Base-by-base conservation (phyloP, 2,113 vertebrate species). In the Corapipo altera region DNA sequence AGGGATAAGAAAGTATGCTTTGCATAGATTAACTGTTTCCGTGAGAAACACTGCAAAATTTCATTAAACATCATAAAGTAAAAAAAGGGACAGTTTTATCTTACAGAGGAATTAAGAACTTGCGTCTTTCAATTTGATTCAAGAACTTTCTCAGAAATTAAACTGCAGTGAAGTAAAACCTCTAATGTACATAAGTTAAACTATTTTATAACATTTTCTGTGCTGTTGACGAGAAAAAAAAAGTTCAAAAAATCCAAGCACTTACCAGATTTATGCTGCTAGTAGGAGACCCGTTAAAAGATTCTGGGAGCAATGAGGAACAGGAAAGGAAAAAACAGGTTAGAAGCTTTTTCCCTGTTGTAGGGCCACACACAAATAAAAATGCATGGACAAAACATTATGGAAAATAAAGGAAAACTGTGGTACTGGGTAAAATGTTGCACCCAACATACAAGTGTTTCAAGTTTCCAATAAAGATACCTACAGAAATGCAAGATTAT, bases 271-370 rank as follows among this genome's bases (percentile, higher is more conserved):
- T 99, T 96, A 99, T 99, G 98, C 99, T 99, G 96, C 99, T 98
- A 52, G 99, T 99, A 62, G 99, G 99, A 89, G 99, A 99, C 15
- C 99, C 99, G 75, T 99, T 99, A 96, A 99, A 99, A 69, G 99
- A 99, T 94, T 99, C 99, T 99, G 92, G 51, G 33, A 92, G 10
- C 30, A 89, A 33, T 14, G 20, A 88, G 11, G 17, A 88, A 84
- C 11, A 35, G 46, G 27, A 75, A 95, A 97, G 77, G 15, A 64
- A 94, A 97, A 92, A 88, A 66, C 10, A 96, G n/a, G 22, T 98
- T 71, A 97, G 44, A 91, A 94, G 67, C 91, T 48, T 61, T 57
- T 32, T 57, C 54, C n/a, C 41, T 21, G 81, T 26, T 4, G 44
- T 24, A 93, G 19, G n/a, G 59, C 54, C 64, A 91, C 54, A 91